These are phyloP conservation scores for Butorides virescens DNA, from an alignment of 2,113 vertebrate genomes.

Conservation along the genomic window DNA sequence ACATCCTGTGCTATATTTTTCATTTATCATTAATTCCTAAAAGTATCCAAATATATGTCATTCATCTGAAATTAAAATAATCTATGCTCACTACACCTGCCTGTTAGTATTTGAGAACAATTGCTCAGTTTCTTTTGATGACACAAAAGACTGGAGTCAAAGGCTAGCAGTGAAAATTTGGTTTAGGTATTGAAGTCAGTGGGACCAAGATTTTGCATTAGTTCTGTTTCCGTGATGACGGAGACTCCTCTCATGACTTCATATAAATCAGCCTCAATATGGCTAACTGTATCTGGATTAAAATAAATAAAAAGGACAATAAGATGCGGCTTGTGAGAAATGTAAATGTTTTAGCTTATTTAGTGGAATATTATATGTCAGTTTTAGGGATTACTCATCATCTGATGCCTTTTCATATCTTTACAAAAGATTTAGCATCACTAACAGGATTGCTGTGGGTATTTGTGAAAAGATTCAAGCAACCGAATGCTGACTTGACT, in stretches of 20 bases:
- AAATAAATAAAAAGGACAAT: not conserved
- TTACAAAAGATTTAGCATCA: not conserved
- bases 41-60: not conserved
- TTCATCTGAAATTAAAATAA: not conserved
- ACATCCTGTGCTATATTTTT: not conserved
- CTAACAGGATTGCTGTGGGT: not conserved
- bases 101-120: not conserved
- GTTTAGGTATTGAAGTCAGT: not conserved
- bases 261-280: not conserved
- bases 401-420: not conserved
- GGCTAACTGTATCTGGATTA: not conserved
- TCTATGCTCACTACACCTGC: not conserved
- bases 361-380: not conserved
- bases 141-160: not conserved
- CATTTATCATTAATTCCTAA: not conserved
- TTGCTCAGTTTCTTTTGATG: not conserved
- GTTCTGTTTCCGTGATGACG: not conserved
- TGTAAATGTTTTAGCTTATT: not conserved
- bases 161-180: not conserved
- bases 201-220: not conserved
- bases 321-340: not conserved
- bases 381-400: not conserved
- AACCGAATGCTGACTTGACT: not conserved
- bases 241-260: not conserved
- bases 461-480: not conserved